Conservation (phyloP, 2,888 invertebrate genomes). For the Synergus japonicus region DNA sequence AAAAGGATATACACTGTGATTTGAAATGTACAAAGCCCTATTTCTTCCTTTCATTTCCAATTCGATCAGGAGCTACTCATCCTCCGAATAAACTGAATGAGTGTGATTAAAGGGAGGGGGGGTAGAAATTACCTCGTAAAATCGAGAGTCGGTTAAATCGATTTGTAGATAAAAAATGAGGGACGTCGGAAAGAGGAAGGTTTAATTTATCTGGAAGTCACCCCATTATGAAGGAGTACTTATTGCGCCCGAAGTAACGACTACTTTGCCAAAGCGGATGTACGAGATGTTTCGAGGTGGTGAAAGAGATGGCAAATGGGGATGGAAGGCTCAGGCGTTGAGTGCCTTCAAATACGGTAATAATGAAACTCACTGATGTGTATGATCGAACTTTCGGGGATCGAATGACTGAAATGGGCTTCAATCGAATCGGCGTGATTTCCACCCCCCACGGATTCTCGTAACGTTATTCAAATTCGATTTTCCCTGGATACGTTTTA, state of each 20-base stretch:
- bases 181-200: slow-evolving; percentile 54
- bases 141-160: slow-evolving; percentile 52
- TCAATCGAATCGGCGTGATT: slow-evolving; percentile 29
- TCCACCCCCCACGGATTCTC: slow-evolving; percentile 1
- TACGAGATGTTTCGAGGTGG: slow-evolving; percentile 31
- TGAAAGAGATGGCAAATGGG: slow-evolving; percentile 21
- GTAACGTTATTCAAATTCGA: slow-evolving; percentile 21
- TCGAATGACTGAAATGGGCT: slow-evolving; percentile 51
- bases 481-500: neutral
- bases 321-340: slow-evolving; percentile 35
- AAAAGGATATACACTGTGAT: neutral
- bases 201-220: slow-evolving; percentile 57
- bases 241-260: slow-evolving; percentile 1
- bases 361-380: slow-evolving; percentile 73
- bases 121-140: slow-evolving; percentile 56
- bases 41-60: neutral
- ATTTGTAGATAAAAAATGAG: slow-evolving; percentile 57
- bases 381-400: slow-evolving; percentile 69
- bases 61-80: slow-evolving; percentile 17
- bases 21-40: neutral
- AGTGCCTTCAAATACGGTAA: slow-evolving; percentile 71
- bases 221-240: slow-evolving; percentile 28
- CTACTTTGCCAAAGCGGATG: slow-evolving; percentile 18
- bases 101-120: slow-evolving; percentile 18
- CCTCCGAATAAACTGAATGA: slow-evolving; percentile 6